Evolutionary conservation across 2,113 vertebrate species (phyloP).

Genomic region (Oncorhynchus masou): DNA sequence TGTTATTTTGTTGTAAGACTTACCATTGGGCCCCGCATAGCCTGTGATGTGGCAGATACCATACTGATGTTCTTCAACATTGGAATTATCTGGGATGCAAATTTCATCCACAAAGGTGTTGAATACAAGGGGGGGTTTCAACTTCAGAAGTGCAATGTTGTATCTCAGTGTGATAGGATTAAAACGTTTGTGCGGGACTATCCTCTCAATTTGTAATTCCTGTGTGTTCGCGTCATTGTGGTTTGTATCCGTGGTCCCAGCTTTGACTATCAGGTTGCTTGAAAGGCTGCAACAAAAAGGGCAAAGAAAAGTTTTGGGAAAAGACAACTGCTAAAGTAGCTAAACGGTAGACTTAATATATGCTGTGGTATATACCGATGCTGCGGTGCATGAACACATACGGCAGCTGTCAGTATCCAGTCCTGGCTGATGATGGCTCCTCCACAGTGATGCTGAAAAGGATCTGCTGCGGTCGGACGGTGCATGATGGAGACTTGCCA

Average conservation of each 20-base stretch:
- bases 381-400: not conserved
- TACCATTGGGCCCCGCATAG: not conserved
- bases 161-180: slow-evolving; percentile 1
- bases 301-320: not conserved
- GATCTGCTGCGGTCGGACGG: not conserved
- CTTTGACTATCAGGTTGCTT: slow-evolving; percentile 13
- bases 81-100: slow-evolving; percentile 8
- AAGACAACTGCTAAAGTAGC: not conserved
- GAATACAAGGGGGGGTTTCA: not conserved
- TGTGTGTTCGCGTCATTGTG: slow-evolving; percentile 8
- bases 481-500: slow-evolving; percentile 6
- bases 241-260: slow-evolving; percentile 5
- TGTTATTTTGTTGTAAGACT: not conserved
- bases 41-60: slow-evolving; percentile 15
- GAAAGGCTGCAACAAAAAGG: not conserved
- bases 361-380: not conserved
- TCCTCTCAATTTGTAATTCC: not conserved
- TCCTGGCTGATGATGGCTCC: not conserved
- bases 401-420: not conserved
- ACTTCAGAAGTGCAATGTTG: slow-evolving; percentile 10
- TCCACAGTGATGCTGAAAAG: slow-evolving; percentile 10
- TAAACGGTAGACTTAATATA: not conserved
- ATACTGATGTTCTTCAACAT: not conserved
- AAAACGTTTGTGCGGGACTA: slow-evolving; percentile 3
- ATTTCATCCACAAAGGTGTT: not conserved